Evolutionary conservation across 1,140 invertebrate species (phyloP).

Genomic region (Nephila pilipes): DNA sequence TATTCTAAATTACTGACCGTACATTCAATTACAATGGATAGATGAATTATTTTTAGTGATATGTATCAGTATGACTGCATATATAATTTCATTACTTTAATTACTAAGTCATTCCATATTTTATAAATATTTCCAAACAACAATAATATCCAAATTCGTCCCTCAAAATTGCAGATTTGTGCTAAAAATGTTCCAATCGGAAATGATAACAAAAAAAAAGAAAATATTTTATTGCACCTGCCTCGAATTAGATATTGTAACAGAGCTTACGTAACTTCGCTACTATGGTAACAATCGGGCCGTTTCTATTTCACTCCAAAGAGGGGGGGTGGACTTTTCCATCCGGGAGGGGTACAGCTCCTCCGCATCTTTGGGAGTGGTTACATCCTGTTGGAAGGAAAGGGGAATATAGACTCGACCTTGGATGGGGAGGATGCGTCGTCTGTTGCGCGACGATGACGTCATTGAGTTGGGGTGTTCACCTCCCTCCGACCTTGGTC

Average conservation of each 20-base stretch:
- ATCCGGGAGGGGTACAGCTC: background rate
- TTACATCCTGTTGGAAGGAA: conserved; percentile 16
- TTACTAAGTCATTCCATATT: no score
- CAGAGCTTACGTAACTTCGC: background rate
- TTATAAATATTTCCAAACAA: no score
- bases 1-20: no score
- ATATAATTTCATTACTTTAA: no score
- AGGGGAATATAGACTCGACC: conserved; percentile 24
- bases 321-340: background rate
- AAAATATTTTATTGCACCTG: background rate
- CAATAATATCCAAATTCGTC: no score
- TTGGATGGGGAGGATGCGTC: conserved; percentile 40
- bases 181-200: background rate
- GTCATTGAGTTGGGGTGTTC: conserved; percentile 62
- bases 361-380: conserved; percentile 13
- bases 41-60: no score
- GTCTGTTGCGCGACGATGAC: conserved; percentile 30
- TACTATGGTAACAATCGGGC: background rate
- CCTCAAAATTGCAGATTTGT: background rate
- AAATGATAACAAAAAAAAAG: background rate
- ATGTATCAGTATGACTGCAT: no score
- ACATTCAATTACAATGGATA: no score
- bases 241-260: background rate
- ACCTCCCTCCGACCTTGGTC: conserved; percentile 40
- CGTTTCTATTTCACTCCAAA: background rate